Conservation (phyloP, 1,140 invertebrate genomes). For the Drosophila sp. region DNA sequence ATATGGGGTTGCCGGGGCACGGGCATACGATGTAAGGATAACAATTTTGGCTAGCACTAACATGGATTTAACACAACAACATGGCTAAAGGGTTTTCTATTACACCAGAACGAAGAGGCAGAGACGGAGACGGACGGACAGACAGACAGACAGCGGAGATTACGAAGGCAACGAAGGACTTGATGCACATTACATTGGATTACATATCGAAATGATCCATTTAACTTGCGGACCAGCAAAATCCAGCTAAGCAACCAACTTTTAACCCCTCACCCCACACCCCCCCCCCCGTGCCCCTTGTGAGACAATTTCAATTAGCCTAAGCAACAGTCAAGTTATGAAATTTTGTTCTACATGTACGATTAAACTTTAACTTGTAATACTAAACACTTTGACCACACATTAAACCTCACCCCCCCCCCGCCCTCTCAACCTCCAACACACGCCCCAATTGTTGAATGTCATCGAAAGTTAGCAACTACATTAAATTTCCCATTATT, state of each 20-base stretch:
- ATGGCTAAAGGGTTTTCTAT: slow-evolving; percentile 57
- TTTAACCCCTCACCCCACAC: neutral
- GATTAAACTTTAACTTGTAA: slow-evolving; percentile 6
- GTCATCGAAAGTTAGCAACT: no score
- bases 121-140: neutral
- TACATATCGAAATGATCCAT: slow-evolving; percentile 20
- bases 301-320: slow-evolving; percentile 9
- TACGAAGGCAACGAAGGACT: slow-evolving; percentile 1
- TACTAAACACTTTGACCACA: no score
- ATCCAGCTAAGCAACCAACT: neutral
- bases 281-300: neutral
- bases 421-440: no score
- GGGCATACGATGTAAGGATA: slow-evolving; percentile 15
- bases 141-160: neutral
- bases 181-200: slow-evolving; percentile 21
- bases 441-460: no score
- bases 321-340: slow-evolving; percentile 14
- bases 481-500: no score
- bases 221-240: neutral
- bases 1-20: neutral
- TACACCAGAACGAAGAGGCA: slow-evolving; percentile 34
- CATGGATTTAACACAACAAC: slow-evolving; percentile 61
- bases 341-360: neutral
- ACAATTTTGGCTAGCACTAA: slow-evolving; percentile 58
- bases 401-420: no score